Percentiles rank a stretch among this genome's conserved stretches.
Conservation (phyloP, 2,888 invertebrate genomes). For the Epirrhoe tristata region DNA sequence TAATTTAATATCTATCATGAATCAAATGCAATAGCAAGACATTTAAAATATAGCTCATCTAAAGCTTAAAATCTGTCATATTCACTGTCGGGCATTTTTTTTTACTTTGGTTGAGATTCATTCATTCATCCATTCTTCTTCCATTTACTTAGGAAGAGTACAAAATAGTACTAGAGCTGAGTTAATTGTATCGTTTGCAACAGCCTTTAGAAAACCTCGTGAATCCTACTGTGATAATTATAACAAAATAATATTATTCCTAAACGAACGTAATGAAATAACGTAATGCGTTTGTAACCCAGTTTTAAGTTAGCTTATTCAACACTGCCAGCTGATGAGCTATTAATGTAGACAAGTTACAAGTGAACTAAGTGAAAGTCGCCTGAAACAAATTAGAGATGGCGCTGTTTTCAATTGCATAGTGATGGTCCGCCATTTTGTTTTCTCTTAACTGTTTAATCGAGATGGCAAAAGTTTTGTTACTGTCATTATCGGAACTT, state of each 20-base stretch:
- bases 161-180: background rate
- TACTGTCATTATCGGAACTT: too few species aligned
- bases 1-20: too few species aligned
- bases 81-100: too few species aligned
- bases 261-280: constrained; percentile 52
- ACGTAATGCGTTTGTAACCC: constrained; percentile 55
- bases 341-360: background rate
- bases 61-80: too few species aligned
- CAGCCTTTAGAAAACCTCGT: constrained; percentile 63
- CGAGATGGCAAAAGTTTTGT: too few species aligned
- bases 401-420: constrained; percentile 8
- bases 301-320: constrained; percentile 33
- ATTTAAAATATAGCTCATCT: too few species aligned
- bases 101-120: too few species aligned
- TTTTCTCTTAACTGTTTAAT: background rate
- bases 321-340: constrained; percentile 17
- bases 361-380: background rate
- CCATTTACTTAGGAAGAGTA: background rate
- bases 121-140: too few species aligned
- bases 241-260: constrained; percentile 62
- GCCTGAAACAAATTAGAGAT: background rate
- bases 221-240: constrained; percentile 71
- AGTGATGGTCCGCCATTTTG: constrained; percentile 16
- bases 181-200: constrained; percentile 9
- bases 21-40: too few species aligned